Conservation (phyloP, 1,140 invertebrate species). For the Neomicropteryx cornuta region DNA sequence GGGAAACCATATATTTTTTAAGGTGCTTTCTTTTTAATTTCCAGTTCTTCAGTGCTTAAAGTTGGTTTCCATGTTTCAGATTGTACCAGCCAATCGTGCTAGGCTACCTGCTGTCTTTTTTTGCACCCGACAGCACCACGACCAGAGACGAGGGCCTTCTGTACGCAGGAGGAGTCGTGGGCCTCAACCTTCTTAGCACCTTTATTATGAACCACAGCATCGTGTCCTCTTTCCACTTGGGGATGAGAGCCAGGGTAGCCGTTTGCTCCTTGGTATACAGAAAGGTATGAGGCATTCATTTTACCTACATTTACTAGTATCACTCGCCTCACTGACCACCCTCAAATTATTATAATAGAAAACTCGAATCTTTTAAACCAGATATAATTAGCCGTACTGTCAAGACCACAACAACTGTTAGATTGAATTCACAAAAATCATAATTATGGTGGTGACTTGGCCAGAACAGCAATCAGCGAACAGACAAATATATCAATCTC, state of each 20-base stretch:
- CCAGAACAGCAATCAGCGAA: too few relatives aligned
- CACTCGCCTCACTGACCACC: too few relatives aligned
- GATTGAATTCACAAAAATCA: too few relatives aligned
- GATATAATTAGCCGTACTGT: too few relatives aligned
- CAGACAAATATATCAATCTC: too few relatives aligned
- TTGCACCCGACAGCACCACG: conserved; percentile 26
- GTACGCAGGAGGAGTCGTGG: conserved; percentile 46
- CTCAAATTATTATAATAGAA: too few relatives aligned
- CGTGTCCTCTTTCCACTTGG: conserved; percentile 45
- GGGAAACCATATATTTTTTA: not conserved
- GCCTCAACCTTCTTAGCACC: conserved; percentile 37
- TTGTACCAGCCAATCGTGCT: conserved; percentile 38
- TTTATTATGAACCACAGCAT: conserved; percentile 48
- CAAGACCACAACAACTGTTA: too few relatives aligned
- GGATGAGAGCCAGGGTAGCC: conserved; percentile 47
- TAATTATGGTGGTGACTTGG: too few relatives aligned
- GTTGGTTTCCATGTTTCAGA: conserved; percentile 7
- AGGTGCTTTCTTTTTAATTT: not conserved
- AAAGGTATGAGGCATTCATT: too few relatives aligned
- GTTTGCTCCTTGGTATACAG: conserved; percentile 56
- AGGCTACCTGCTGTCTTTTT: conserved; percentile 41
- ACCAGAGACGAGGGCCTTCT: conserved; percentile 36
- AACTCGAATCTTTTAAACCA: too few relatives aligned
- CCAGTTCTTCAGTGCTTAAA: too few relatives aligned
- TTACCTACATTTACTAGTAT: too few relatives aligned